phyloP scores from a whole-genome alignment of 2,113 vertebrate species.

The Sorex araneus region DNA sequence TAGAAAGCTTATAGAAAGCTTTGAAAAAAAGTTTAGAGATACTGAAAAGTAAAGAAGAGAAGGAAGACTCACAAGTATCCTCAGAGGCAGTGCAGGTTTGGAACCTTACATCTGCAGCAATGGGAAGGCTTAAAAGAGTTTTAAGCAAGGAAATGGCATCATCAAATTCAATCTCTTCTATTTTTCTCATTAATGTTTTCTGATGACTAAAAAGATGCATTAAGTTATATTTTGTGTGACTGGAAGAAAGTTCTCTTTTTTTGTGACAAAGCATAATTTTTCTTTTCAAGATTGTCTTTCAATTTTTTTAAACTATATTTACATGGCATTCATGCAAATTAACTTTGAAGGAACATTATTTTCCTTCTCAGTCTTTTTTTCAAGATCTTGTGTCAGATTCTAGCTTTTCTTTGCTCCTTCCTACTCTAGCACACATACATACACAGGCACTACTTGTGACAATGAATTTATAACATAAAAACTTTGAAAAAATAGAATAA shows the following conservation, averaged over 20 bases:
- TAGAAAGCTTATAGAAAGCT: too few relatives aligned
- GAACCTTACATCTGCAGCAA: background rate
- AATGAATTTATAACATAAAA: slow-evolving; percentile 8
- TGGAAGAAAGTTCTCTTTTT: background rate
- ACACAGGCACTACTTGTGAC: background rate
- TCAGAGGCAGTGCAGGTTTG: background rate
- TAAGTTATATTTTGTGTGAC: background rate
- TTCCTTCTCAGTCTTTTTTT: background rate
- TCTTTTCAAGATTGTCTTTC: background rate
- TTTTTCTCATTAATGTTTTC: background rate
- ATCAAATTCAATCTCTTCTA: background rate
- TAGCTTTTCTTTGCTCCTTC: background rate
- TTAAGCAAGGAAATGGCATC: background rate
- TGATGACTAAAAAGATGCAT: too few relatives aligned
- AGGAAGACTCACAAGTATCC: background rate
- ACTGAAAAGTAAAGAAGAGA: background rate
- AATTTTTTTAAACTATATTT: slow-evolving; percentile 14
- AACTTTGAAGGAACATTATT: background rate
- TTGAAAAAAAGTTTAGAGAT: background rate
- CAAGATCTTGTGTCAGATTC: background rate
- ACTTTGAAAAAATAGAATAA: slow-evolving; percentile 32
- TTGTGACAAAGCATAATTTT: background rate
- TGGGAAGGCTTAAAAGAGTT: background rate
- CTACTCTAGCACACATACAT: too few relatives aligned
- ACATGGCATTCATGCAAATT: slow-evolving; percentile 14